Percentiles rank a stretch among this genome's conserved stretches.
Evolutionary conservation across 2,797 vertebrate species (phyloP).

Genomic region (Xerus rutilus): DNA sequence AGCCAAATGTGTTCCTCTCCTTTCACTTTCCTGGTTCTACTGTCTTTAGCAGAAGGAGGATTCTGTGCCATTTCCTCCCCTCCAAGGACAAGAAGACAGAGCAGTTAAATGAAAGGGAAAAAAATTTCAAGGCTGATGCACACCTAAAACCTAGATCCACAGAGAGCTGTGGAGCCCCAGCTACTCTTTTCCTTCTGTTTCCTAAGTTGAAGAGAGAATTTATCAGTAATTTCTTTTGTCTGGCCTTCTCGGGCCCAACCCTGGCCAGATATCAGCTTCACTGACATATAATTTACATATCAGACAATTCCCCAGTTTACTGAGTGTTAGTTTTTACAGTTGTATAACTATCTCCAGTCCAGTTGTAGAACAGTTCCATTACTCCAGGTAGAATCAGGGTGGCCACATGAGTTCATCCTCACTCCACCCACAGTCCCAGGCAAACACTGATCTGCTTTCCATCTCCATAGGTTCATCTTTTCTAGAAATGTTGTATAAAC

Average conservation of each 20-base stretch:
- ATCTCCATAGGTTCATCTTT: background rate
- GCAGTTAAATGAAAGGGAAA: background rate
- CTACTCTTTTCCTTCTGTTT: background rate
- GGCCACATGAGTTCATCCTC: rapidly evolving
- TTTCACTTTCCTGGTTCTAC: background rate
- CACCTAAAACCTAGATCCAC: background rate
- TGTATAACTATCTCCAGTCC: background rate
- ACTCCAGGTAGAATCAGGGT: background rate
- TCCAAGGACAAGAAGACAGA: constrained; percentile 30
- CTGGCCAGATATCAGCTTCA: background rate
- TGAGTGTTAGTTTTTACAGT: background rate
- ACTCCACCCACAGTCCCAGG: background rate
- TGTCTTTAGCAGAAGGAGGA: background rate
- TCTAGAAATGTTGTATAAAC: background rate
- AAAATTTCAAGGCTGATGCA: background rate
- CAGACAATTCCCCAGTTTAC: background rate
- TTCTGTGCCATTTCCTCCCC: background rate
- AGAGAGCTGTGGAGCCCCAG: background rate
- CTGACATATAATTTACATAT: background rate
- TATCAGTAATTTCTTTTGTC: background rate
- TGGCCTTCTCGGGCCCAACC: background rate
- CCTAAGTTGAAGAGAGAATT: background rate
- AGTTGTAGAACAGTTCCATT: background rate
- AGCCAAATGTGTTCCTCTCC: rapidly evolving
- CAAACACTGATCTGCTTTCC: background rate